phyloP scores from a whole-genome alignment of 2,888 invertebrate species.

The Acleris laterana region DNA sequence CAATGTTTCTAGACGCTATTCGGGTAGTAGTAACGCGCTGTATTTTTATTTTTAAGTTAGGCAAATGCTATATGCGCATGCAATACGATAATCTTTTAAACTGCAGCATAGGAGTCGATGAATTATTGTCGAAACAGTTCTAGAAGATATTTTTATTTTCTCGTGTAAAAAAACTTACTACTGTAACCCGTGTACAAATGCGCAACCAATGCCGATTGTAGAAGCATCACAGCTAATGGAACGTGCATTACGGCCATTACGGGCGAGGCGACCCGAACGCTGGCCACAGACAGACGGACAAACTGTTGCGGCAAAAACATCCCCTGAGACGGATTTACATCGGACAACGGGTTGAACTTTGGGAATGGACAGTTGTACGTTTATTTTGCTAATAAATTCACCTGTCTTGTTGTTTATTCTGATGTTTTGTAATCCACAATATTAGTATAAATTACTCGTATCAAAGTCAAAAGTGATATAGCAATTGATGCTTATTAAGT shows the following conservation, averaged over 20 bases:
- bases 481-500: too few species aligned
- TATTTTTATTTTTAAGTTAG: not conserved
- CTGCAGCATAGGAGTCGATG: not conserved
- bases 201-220: not conserved
- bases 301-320: constrained; percentile 10
- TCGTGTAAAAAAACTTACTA: too few species aligned
- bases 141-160: too few species aligned
- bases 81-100: not conserved
- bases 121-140: too few species aligned
- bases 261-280: not conserved
- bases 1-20: constrained; percentile 22
- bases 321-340: constrained; percentile 8
- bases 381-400: not conserved
- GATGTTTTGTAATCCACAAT: too few species aligned
- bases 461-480: too few species aligned
- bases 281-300: not conserved
- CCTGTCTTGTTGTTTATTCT: too few species aligned
- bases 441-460: too few species aligned
- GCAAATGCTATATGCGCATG: not conserved
- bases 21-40: not conserved
- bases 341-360: constrained; percentile 7
- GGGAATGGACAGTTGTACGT: not conserved
- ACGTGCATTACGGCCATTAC: not conserved
- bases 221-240: constrained; percentile 6
- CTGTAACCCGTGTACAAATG: not conserved